Evolutionary conservation across 2,797 vertebrate species (phyloP).

Genomic region (Rhinichthys osculus): DNA sequence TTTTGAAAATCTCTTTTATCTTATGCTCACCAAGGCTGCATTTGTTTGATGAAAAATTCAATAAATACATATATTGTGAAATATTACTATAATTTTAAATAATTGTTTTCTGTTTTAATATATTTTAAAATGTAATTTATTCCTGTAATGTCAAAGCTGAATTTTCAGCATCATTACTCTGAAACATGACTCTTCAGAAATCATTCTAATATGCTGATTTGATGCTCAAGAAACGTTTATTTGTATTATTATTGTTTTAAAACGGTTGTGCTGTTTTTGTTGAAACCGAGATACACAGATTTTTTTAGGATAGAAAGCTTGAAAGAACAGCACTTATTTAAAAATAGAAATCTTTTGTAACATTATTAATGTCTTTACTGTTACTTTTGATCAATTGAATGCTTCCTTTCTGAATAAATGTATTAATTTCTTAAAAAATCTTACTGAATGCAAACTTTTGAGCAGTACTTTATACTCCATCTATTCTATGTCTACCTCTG

Average conservation of each 20-base stretch:
- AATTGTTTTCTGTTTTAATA: neutral
- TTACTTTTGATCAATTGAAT: neutral
- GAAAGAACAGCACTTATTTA: neutral
- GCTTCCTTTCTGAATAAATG: neutral
- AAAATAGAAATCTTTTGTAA: neutral
- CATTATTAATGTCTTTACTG: neutral
- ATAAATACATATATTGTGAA: neutral
- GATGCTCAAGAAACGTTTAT: neutral
- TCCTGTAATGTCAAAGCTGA: neutral
- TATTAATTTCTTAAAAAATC: neutral
- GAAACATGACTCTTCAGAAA: neutral
- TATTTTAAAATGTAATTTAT: neutral
- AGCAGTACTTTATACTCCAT: neutral
- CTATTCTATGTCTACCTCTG: neutral
- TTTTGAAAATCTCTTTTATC: neutral
- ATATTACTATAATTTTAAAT: neutral
- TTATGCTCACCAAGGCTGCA: neutral
- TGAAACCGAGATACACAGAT: neutral
- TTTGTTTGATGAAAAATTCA: neutral
- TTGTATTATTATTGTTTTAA: neutral
- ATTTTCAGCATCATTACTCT: neutral
- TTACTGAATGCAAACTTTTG: neutral
- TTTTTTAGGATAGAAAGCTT: neutral
- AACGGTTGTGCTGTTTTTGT: neutral
- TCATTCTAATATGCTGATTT: neutral